A percentile compares a stretch with the other conserved stretches of the same genome.
phyloP scores from a whole-genome alignment of 2,888 invertebrate species.

The Autographa pulchrina region DNA sequence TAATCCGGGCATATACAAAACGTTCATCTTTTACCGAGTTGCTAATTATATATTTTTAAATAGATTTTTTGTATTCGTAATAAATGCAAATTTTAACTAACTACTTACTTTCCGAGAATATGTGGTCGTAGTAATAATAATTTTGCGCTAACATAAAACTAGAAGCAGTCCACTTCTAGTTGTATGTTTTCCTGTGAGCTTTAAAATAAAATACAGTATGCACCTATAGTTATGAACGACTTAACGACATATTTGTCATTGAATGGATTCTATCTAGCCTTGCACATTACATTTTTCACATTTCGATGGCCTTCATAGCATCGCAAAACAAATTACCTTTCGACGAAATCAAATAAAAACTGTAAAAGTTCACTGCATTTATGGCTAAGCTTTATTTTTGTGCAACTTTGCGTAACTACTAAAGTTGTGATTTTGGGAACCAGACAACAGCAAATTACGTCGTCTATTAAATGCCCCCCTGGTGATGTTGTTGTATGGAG shows the following conservation, averaged over 20 bases:
- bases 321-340: background rate
- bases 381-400: background rate
- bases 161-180: background rate
- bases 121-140: too few relatives aligned
- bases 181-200: background rate
- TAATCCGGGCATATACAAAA: background rate
- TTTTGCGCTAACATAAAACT: background rate
- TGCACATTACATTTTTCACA: background rate
- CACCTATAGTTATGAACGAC: background rate
- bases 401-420: background rate
- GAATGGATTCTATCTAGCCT: background rate
- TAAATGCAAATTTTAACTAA: background rate
- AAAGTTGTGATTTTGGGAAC: background rate
- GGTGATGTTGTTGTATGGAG: background rate
- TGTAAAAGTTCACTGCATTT: background rate
- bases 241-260: background rate
- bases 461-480: background rate
- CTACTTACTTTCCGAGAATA: background rate
- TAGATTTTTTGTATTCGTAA: background rate
- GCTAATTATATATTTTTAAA: background rate
- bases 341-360: background rate
- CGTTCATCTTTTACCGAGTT: background rate
- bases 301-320: background rate
- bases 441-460: background rate
- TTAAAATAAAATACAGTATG: background rate